phyloP scores from a whole-genome alignment of 92 coral and sea anemone genomes.

The Ricordea florida region DNA sequence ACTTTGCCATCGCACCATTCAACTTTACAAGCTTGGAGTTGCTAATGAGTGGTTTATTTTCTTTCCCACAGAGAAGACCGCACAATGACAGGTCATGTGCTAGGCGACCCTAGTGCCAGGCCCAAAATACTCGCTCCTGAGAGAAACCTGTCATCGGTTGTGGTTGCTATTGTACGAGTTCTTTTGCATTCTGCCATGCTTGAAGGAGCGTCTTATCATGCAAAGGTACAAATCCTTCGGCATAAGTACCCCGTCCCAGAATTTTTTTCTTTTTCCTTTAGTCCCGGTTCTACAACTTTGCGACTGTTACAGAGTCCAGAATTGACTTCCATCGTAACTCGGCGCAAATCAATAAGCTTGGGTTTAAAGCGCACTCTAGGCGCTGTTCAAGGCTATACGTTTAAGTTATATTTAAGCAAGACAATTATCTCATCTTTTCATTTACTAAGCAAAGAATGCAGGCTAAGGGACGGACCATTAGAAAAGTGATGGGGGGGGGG shows the following conservation, averaged over 20 bases:
- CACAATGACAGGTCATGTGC: slow-evolving; percentile 74
- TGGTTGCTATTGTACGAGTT: slow-evolving; percentile 65
- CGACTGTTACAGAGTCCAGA: no score
- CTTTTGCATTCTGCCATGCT: slow-evolving; percentile 80
- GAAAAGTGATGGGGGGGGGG: no score
- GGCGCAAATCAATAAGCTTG: no score
- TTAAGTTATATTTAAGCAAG: no score
- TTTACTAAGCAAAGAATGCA: no score
- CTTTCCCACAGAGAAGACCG: slow-evolving; percentile 66
- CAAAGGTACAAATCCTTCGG: not conserved
- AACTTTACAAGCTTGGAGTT: not conserved
- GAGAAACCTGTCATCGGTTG: slow-evolving; percentile 72
- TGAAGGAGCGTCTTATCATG: slow-evolving; percentile 49
- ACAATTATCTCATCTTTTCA: no score
- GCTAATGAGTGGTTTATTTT: not conserved
- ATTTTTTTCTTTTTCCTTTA: not conserved
- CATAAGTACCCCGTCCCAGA: no score
- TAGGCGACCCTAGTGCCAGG: slow-evolving; percentile 65
- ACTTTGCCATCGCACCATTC: not conserved
- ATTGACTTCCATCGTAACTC: no score
- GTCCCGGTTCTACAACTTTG: not conserved
- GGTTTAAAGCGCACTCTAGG: no score
- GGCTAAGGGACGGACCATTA: no score
- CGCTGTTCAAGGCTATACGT: no score
- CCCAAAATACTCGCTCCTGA: slow-evolving; percentile 43